Conservation (phyloP, 2,113 vertebrate species). For the Lagopus leucura region DNA sequence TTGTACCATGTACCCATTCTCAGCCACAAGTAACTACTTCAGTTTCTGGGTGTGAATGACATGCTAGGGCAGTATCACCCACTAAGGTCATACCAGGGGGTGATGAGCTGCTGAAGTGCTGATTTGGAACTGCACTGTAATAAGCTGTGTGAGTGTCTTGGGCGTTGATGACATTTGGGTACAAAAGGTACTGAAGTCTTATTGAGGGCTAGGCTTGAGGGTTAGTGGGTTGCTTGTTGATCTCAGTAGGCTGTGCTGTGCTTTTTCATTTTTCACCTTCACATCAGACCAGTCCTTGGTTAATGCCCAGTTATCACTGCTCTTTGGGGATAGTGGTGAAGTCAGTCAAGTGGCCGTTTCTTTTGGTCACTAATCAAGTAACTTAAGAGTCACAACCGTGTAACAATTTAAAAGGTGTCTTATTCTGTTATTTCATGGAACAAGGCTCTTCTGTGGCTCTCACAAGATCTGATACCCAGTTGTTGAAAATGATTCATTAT, state of each 20-base stretch:
- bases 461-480: background rate
- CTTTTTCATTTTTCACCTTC: background rate
- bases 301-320: background rate
- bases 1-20: background rate
- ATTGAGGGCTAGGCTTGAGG: background rate
- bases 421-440: background rate
- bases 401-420: background rate
- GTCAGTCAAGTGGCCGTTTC: background rate
- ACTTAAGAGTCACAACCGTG: background rate
- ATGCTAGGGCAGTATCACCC: background rate
- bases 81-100: background rate
- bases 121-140: background rate
- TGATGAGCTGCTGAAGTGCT: background rate
- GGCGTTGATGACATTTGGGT: background rate
- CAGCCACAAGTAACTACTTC: background rate
- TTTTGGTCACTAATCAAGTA: background rate
- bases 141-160: background rate
- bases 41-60: background rate
- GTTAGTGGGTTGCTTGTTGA: background rate
- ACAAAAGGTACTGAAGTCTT: no score
- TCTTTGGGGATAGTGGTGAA: background rate
- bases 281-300: background rate
- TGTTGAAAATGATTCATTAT: background rate
- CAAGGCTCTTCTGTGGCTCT: background rate
- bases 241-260: background rate